Conservation (phyloP, 1,140 invertebrate species). For the Papilio aristodemus region DNA sequence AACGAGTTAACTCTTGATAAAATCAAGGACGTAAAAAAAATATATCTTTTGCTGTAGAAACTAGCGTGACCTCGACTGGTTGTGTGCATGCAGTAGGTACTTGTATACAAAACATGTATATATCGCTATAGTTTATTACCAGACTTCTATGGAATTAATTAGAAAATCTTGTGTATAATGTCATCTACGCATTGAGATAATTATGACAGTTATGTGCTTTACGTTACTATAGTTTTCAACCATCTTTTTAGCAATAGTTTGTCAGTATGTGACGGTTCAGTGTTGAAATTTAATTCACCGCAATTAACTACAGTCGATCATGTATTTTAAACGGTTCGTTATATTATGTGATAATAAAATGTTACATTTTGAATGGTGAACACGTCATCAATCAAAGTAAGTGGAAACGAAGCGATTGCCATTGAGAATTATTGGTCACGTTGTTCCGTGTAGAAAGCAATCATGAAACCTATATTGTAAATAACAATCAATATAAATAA, state of each 20-base stretch:
- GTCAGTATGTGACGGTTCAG: too few species aligned
- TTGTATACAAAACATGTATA: not conserved
- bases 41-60: not conserved
- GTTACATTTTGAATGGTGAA: not conserved
- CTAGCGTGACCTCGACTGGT: too few species aligned
- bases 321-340: not conserved
- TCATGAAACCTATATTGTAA: not conserved
- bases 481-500: not conserved
- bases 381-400: conserved; percentile 15
- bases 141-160: not conserved
- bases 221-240: too few species aligned
- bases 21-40: not conserved
- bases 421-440: not conserved
- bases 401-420: not conserved
- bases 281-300: too few species aligned
- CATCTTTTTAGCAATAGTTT: too few species aligned
- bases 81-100: not conserved
- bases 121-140: not conserved
- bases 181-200: too few species aligned
- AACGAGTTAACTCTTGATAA: not conserved
- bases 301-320: not conserved
- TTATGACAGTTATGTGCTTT: too few species aligned
- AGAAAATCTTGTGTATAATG: not conserved
- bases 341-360: not conserved
- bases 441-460: not conserved